Base-by-base conservation (phyloP, 1,140 invertebrate genomes). In the Venustaconcha ellipsiformis region DNA sequence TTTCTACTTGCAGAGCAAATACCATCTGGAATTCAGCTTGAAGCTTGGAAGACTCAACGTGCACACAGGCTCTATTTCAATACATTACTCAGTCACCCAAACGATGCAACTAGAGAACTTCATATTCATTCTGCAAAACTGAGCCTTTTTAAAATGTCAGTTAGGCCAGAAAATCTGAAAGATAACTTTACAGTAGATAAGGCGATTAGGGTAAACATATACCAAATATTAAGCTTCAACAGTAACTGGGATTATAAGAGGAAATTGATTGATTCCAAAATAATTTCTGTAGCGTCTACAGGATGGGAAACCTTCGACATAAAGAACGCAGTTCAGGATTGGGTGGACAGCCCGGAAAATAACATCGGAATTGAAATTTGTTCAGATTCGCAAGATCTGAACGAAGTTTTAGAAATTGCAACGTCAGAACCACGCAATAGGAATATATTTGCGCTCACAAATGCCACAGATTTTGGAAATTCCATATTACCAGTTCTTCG, bases 331-430 rank as follows among this genome's bases (percentile, higher is more conserved):
- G 67, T 74, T 20, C 76, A 78, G 55, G 48, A 58, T 20, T 81
- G 80, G 80, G 48, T 78, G 14, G 64, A 78, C 59, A 60, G 74
- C 55, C 64, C 74, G 15, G 66, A 71, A 20, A 58, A 67, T 70
- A 81, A 81, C 63, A 48, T 76, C n/a, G 80, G 80, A 60, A 14
- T 81, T 59, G 74, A 78, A 70, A 59, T 81, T 67, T 74, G 62
- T 18, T 64, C 74, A 62, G 76, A 81, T 15, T 37, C 64, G 23
- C 74, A 76, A n/a, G 71, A 80, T 71, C 70, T 74, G 57, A 67
- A 67, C 48, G 72, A 74, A 20, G 67, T 72, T 26, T 60, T 70
- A 57, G 70, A 78, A 8, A 65, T 78, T 57, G 71, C 72, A 12
- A 56, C 1, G 17, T 62, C 23, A 48, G 20, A 55, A 57, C 57